Base-by-base conservation (phyloP, 37 sponge, comb jelly and placozoan genomes). In the Ianthella basta region DNA sequence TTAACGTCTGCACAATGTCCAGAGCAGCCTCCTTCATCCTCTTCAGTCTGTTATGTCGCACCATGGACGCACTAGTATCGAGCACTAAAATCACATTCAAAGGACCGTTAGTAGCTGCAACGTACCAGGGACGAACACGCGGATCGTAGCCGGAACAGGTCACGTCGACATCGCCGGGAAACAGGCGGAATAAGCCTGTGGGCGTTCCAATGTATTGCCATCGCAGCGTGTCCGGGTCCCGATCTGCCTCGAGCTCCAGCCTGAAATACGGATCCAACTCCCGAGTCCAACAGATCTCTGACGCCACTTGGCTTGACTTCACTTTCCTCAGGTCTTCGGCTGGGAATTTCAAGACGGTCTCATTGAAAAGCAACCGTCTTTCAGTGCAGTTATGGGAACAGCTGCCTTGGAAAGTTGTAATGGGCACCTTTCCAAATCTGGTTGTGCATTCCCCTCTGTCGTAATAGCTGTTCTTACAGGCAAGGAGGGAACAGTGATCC, bases 91-190 rank as follows among this genome's bases (percentile, higher is more conserved):
- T 55, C 18, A 84, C 85, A 36, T 74, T 55, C 41, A 81, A 81
- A 33, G 85, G 85, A 72, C 85, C 85, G 21, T 36, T 59, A 32
- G 85, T 84, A 36, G 85, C 74, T 0, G 85, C 74, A 80, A 84
- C 59, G 67, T 84, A 84, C 85, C 85, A 84, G 18, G 85, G 85
- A 50, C 85, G 85, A 12, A 84, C 63, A 24, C 85, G 75, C 18
- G 86, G 86, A 82, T 85, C 86, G 80, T 85, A 85, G 53, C 24
- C 13, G 44, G 23, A 5, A 44, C 78, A 75, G 54, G 53, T 6
- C 10, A 39, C 78, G 15, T 75, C 41, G 12, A 44, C 78, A 23
- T 32, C 32, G 1, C 78, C 78, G 0, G 78, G 78, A 36, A 39
- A 75, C 24, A 40, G 5, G 1, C 78, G 44, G 25, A 36, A 75